A percentile compares a stretch with the other conserved stretches of the same genome.
These are phyloP conservation scores for Megaceryle alcyon DNA, from an alignment of 2,797 vertebrate genomes.

Conservation along the genomic window DNA sequence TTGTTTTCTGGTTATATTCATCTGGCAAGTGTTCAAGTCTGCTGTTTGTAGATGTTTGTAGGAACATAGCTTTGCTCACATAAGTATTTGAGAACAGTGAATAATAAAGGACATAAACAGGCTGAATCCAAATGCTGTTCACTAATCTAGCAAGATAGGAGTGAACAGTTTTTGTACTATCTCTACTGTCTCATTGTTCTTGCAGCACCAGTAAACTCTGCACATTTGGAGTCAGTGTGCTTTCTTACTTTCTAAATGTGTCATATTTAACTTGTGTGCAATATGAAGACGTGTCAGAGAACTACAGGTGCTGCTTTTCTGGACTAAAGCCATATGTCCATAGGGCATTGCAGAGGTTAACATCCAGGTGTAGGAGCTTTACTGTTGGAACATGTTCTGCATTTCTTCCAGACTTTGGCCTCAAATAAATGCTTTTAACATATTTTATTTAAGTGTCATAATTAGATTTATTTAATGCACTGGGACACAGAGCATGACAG, in stretches of 20 bases:
- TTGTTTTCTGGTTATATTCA: conserved; percentile 67
- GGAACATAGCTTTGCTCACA: conserved; percentile 64
- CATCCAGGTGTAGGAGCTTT: conserved; percentile 74
- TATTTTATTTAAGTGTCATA: conserved; percentile 72
- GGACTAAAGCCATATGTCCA: conserved; percentile 74
- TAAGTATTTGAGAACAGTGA: conserved; percentile 45
- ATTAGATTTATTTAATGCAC: conserved; percentile 64
- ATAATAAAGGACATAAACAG: conserved; percentile 39
- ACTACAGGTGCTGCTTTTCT: conserved; percentile 76
- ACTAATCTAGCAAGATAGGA: conserved; percentile 14
- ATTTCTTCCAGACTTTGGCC: conserved; percentile 40
- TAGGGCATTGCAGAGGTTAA: conserved; percentile 70
- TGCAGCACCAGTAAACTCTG: background rate
- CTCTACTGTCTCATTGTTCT: background rate
- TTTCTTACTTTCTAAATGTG: background rate
- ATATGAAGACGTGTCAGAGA: conserved; percentile 51
- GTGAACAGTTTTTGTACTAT: conserved; percentile 42
- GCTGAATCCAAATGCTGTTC: conserved; percentile 32
- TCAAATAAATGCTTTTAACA: conserved; percentile 58
- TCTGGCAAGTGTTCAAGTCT: conserved; percentile 57
- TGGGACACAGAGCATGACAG: conserved; percentile 33
- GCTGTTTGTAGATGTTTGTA: conserved; percentile 69
- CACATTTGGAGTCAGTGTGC: background rate
- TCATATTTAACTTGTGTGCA: conserved; percentile 41
- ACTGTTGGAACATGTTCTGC: conserved; percentile 44